Conservation (phyloP, 2,888 invertebrate genomes). For the Cryptocephalus primarius region DNA sequence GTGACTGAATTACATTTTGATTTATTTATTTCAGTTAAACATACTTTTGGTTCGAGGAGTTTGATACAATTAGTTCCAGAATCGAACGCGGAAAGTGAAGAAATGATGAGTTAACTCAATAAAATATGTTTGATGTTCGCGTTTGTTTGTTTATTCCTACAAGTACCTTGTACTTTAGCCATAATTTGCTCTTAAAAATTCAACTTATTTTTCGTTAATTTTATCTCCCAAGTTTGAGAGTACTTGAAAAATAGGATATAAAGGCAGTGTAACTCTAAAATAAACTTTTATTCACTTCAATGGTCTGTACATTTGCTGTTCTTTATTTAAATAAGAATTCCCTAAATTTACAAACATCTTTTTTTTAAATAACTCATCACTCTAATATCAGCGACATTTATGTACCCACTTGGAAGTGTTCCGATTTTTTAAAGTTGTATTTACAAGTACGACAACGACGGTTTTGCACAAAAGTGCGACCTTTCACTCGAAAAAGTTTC, state of each 20-base stretch:
- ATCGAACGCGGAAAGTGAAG: not conserved
- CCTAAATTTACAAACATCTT: constrained; percentile 9
- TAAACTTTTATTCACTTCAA: constrained; percentile 15
- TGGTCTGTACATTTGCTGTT: constrained; percentile 10
- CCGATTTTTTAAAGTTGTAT: constrained; percentile 19
- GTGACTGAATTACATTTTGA: not conserved
- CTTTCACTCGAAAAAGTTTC: too few relatives aligned
- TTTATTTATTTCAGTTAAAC: constrained; percentile 9
- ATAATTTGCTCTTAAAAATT: too few relatives aligned
- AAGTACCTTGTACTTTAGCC: too few relatives aligned
- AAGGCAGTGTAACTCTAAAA: constrained; percentile 9
- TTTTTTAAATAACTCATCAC: constrained; percentile 5
- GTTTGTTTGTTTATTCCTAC: too few relatives aligned
- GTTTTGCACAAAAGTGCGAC: too few relatives aligned
- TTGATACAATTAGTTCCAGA: constrained; percentile 24
- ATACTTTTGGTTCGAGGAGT: constrained; percentile 41
- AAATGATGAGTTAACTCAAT: too few relatives aligned
- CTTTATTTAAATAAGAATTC: constrained; percentile 5
- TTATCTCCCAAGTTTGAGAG: too few relatives aligned
- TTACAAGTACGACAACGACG: constrained; percentile 12
- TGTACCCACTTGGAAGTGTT: constrained; percentile 18
- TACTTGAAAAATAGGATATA: too few relatives aligned
- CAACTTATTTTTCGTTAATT: too few relatives aligned
- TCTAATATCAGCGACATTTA: constrained; percentile 9
- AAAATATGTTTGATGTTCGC: too few relatives aligned